phyloP scores from a whole-genome alignment of 1,140 invertebrate genomes.

The Atta colombica region DNA sequence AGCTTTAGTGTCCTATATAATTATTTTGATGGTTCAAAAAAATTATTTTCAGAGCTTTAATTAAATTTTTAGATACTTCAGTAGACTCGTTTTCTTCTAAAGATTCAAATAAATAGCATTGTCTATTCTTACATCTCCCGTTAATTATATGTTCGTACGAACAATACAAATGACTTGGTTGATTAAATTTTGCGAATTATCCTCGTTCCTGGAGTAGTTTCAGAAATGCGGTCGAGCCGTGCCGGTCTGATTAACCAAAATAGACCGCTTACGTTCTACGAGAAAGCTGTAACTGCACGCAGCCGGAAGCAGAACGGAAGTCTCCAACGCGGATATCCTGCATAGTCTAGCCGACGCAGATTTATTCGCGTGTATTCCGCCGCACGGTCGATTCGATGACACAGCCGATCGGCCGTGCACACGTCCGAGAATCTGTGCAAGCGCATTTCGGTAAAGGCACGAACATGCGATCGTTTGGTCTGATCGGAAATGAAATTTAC shows the following conservation, averaged over 20 bases:
- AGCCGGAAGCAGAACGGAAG: constrained; percentile 64
- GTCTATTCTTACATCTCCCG: background rate
- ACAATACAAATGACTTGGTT: background rate
- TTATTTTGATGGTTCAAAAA: too few species aligned
- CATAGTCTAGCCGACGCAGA: constrained; percentile 55
- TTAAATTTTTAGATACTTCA: background rate
- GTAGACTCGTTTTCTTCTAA: background rate
- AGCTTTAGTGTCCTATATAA: too few species aligned
- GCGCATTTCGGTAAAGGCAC: constrained; percentile 9
- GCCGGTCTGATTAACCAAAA: constrained; percentile 70
- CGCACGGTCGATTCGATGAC: constrained; percentile 63
- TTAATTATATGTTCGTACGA: background rate
- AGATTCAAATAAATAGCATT: background rate
- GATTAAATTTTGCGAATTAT: constrained; percentile 56
- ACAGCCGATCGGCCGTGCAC: constrained; percentile 38
- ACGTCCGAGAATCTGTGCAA: constrained; percentile 26
- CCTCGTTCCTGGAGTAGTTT: constrained; percentile 36
- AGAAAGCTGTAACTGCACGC: constrained; percentile 19
- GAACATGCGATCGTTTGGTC: constrained; percentile 15
- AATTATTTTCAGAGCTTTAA: too few species aligned
- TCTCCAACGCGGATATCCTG: constrained; percentile 68
- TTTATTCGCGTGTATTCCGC: constrained; percentile 64
- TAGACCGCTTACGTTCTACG: constrained; percentile 46
- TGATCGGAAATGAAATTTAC: constrained; percentile 47
- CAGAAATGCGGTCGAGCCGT: constrained; percentile 18